These are phyloP conservation scores for Catagonus wagneri DNA, from an alignment of 2,113 vertebrate genomes.

Conservation along the genomic window DNA sequence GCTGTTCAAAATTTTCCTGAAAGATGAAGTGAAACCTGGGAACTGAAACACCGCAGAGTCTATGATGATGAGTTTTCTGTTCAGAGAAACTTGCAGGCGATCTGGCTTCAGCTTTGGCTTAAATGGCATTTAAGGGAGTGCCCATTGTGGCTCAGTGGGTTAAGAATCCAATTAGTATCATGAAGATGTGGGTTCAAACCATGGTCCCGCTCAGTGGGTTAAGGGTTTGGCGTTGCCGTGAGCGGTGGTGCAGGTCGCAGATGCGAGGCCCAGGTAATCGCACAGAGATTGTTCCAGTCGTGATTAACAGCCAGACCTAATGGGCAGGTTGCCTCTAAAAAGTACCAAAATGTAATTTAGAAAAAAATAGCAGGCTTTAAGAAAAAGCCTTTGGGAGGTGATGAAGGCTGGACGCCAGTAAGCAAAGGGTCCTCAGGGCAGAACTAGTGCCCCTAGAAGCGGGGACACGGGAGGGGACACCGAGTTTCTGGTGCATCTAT, in stretches of 20 bases:
- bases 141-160: no score
- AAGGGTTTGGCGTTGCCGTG: no score
- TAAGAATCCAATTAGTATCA: no score
- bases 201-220: no score
- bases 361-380: not conserved
- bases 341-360: not conserved
- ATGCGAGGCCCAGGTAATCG: not conserved
- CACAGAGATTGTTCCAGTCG: not conserved
- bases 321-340: not conserved
- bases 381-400: not conserved
- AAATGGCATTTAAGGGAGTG: not conserved
- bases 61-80: not conserved
- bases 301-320: not conserved
- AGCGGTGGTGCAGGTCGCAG: no score
- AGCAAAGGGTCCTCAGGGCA: not conserved
- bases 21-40: not conserved
- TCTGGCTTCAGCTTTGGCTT: not conserved
- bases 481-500: no score
- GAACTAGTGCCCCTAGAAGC: not conserved
- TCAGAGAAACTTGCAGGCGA: not conserved
- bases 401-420: fast-evolving
- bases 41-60: not conserved
- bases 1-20: not conserved
- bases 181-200: no score
- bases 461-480: no score